Evolutionary conservation across 2,888 invertebrate genomes (phyloP).

Genomic region (Agrotis exclamationis): DNA sequence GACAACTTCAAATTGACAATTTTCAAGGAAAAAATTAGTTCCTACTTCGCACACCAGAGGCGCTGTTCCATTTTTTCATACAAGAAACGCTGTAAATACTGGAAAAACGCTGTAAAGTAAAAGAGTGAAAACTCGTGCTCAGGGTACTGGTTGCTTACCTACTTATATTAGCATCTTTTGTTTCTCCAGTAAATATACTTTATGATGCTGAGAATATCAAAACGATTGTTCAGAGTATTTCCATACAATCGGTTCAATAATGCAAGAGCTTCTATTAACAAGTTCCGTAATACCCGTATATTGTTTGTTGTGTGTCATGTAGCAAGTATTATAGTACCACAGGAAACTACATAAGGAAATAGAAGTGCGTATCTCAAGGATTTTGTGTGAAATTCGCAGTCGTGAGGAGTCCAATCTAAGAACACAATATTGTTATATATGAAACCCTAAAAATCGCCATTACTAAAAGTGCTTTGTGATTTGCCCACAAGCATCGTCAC

Average conservation of each 20-base stretch:
- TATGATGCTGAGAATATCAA: conserved; percentile 64
- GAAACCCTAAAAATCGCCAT: not conserved
- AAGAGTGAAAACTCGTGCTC: too few species aligned
- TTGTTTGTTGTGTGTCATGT: conserved; percentile 61
- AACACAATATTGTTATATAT: not conserved
- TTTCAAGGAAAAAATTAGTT: too few species aligned
- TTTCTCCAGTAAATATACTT: conserved; percentile 63
- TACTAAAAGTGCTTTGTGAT: too few species aligned
- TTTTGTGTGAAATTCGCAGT: not conserved
- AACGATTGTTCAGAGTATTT: conserved; percentile 63
- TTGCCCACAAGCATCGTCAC: too few species aligned
- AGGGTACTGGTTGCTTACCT: conserved; percentile 48
- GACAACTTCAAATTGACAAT: too few species aligned
- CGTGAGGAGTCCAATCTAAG: not conserved
- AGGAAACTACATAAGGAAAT: conserved; percentile 36
- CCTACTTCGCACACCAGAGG: too few species aligned
- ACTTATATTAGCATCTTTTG: conserved; percentile 59
- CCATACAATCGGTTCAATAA: conserved; percentile 71
- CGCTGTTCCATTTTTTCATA: too few species aligned
- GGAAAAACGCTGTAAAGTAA: too few species aligned
- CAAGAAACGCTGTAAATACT: too few species aligned
- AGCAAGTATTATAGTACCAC: conserved; percentile 32
- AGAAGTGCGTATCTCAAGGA: not conserved
- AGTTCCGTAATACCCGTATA: conserved; percentile 62
- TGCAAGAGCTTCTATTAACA: conserved; percentile 66